These are phyloP conservation scores for Cyphomyrus plagiostoma DNA, from an alignment of 2,113 vertebrate genomes.

Conservation along the genomic window DNA sequence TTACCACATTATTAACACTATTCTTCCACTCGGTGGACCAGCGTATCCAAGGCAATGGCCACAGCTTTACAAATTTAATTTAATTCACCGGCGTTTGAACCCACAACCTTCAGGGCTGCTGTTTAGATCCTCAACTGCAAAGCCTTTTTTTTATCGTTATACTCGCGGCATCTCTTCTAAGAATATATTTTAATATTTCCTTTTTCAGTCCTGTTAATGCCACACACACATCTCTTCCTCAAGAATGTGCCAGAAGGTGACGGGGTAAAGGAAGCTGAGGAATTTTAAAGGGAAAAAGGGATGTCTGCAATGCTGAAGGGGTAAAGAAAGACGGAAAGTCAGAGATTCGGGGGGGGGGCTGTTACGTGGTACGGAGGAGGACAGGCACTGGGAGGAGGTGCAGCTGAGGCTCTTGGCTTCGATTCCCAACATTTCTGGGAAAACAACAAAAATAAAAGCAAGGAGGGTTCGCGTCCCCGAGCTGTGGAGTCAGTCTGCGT, in stretches of 20 bases:
- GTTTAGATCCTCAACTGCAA: not conserved
- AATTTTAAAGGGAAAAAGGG: not conserved
- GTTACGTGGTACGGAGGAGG: not conserved
- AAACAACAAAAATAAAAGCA: conserved; percentile 12
- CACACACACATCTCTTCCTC: not conserved
- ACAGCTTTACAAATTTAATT: not conserved
- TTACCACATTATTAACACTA: not conserved
- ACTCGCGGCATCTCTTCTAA: not conserved
- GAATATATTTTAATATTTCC: not conserved
- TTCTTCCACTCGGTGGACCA: not conserved
- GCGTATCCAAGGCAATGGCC: not conserved
- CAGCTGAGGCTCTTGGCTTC: not conserved
- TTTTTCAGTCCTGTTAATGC: not conserved
- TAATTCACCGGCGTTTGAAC: not conserved
- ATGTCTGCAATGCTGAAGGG: not conserved
- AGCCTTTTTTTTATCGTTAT: not conserved
- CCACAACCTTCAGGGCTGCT: not conserved
- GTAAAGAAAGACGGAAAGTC: not conserved
- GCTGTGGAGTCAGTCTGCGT: not conserved
- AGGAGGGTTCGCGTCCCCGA: not conserved
- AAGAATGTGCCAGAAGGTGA: not conserved
- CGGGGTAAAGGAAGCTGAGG: not conserved
- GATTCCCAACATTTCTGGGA: conserved; percentile 3
- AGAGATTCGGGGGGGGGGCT: not conserved
- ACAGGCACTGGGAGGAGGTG: not conserved